Evolutionary conservation across 2,888 invertebrate genomes (phyloP), one percentile per base, ranked within the genome.

Genomic region (Autographa pulchrina): DNA sequence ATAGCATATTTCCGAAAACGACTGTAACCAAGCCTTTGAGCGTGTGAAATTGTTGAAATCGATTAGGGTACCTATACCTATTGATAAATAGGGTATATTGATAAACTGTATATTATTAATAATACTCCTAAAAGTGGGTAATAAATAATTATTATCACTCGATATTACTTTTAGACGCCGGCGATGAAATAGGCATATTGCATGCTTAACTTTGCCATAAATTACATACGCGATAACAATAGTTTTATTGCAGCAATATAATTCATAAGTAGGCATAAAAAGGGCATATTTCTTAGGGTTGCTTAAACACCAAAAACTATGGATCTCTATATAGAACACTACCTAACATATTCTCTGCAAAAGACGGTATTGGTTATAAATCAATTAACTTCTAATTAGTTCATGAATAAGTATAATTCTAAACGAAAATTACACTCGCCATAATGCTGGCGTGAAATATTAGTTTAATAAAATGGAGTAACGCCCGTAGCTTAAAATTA

Each of bases 141-240:
- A 48, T 48, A 48, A 48, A 48, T 48, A n/a, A 48, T 48, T 48
- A 48, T 48, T n/a, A 48, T 48, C n/a, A 43, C 14, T 43, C 14
- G 48, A n/a, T n/a, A n/a, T n/a, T 48, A 48, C n/a, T 48, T 48
- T 48, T 48, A 48, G 48, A n/a, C 48, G 48, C 48, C 48, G 48
- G 48, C n/a, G n/a, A 48, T 48, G n/a, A 16, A n/a, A 48, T 48
- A n/a, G 48, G 48, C 5, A 16, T 48, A 48, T n/a, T 48, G n/a
- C n/a, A n/a, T n/a, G 48, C 48, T 5, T 48, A 48, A 3, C 48
- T n/a, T 48, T n/a, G 8, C 16, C 48, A 16, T n/a, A 48, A 48
- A 48, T 48, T 48, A n/a, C 48, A 48, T 48, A 48, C 7, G 11
- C 38, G 48, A 48, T 48, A n/a, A 48, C 7, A 7, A 48, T n/a